phyloP scores from a whole-genome alignment of 2,797 vertebrate species.

The Poecilia velifera region DNA sequence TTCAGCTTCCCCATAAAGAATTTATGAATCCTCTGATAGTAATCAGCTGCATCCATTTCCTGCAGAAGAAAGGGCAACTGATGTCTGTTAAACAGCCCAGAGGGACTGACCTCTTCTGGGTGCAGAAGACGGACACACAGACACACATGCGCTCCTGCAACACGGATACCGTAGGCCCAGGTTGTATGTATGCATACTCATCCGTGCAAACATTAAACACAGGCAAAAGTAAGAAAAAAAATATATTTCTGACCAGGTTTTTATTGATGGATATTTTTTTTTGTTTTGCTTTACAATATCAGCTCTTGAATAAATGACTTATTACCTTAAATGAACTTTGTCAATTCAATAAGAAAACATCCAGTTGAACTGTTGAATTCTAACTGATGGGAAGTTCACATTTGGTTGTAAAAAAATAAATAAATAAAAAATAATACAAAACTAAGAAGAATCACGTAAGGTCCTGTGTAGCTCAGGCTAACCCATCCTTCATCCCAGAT shows the following conservation, averaged over 20 bases:
- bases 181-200: constrained; percentile 7
- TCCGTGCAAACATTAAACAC: constrained; percentile 19
- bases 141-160: constrained; percentile 17
- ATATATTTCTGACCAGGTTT: background rate
- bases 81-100: constrained; percentile 89
- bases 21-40: constrained; percentile 89
- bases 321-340: background rate
- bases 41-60: constrained; percentile 90
- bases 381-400: background rate
- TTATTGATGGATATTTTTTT: background rate
- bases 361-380: background rate
- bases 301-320: background rate
- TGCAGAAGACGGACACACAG: constrained; percentile 43
- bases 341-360: background rate
- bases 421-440: background rate
- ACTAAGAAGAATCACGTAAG: background rate
- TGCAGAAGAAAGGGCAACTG: constrained; percentile 86
- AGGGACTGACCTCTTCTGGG: constrained; percentile 86
- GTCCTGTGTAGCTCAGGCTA: background rate
- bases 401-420: background rate
- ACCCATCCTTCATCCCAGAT: background rate
- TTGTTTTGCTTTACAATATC: no score
- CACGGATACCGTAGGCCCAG: constrained; percentile 16
- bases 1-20: constrained; percentile 86
- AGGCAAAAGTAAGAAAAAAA: background rate